phyloP scores from a whole-genome alignment of 2,797 vertebrate genomes.

The Coreius guichenoti region DNA sequence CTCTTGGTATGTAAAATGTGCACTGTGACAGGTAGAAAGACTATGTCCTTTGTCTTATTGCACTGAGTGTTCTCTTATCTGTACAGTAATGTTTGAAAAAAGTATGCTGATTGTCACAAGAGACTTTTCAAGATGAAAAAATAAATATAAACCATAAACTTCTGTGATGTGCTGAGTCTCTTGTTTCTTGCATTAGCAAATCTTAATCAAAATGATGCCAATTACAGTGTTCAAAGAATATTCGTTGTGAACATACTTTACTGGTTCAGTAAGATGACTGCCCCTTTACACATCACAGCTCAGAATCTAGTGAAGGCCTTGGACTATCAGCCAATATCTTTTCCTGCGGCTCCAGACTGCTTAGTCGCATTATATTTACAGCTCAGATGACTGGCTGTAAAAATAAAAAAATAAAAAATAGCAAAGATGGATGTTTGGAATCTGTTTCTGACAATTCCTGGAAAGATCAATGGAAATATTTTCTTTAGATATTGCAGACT shows the following conservation, averaged over 20 bases:
- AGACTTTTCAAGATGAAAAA: slow-evolving; percentile 82
- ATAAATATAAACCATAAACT: slow-evolving; percentile 74
- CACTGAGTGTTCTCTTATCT: slow-evolving; percentile 90
- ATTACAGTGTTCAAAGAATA: not conserved
- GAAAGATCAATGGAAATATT: too few species aligned
- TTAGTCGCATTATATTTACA: too few species aligned
- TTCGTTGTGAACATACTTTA: not conserved
- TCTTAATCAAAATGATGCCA: not conserved
- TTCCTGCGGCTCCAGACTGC: too few species aligned
- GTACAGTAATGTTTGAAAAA: slow-evolving; percentile 74
- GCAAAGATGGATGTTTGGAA: too few species aligned
- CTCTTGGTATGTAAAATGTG: slow-evolving; percentile 90
- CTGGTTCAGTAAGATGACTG: not conserved
- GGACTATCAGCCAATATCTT: too few species aligned
- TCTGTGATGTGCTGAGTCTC: slow-evolving; percentile 43
- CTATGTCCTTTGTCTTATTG: slow-evolving; percentile 95
- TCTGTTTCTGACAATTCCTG: too few species aligned
- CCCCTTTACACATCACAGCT: too few species aligned
- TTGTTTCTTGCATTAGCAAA: slow-evolving; percentile 46
- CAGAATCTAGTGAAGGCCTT: not conserved
- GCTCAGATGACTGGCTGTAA: too few species aligned
- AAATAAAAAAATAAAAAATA: too few species aligned
- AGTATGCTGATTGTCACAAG: slow-evolving; percentile 84
- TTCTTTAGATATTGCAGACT: too few species aligned
- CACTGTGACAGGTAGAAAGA: slow-evolving; percentile 90